Conservation (phyloP, 2,797 vertebrate genomes). For the Sebastiscus albofasciatus region DNA sequence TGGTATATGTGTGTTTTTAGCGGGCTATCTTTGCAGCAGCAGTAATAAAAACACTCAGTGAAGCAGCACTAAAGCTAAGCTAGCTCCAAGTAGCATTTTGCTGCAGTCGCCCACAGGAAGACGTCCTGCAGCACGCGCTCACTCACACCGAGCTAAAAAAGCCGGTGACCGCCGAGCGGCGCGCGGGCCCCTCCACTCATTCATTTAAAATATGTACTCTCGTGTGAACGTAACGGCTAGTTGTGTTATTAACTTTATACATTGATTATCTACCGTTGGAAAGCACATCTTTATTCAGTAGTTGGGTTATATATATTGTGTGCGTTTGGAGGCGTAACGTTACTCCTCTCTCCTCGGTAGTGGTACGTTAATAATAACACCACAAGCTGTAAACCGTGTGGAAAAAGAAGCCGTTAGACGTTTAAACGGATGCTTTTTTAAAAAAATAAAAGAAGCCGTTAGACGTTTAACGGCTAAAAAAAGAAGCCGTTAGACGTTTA, state of each 20-base stretch:
- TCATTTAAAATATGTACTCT: conserved; percentile 48
- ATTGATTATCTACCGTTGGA: not conserved
- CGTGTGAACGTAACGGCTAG: not conserved
- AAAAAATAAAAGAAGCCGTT: too few species aligned
- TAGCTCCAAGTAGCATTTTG: conserved; percentile 55
- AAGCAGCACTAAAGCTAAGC: not conserved
- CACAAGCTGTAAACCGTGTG: not conserved
- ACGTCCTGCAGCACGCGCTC: conserved; percentile 72
- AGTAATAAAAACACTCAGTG: too few species aligned
- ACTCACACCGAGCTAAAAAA: conserved; percentile 33
- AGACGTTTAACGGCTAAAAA: too few species aligned
- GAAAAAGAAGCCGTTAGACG: too few species aligned
- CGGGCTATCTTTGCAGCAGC: accelerated
- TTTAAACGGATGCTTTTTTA: too few species aligned
- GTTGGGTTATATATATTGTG: not conserved
- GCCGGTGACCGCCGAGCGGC: conserved; percentile 52
- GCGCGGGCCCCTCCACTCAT: conserved; percentile 70
- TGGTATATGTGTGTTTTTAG: too few species aligned
- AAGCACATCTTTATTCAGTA: not conserved
- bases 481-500: too few species aligned
- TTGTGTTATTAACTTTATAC: not conserved
- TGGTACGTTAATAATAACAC: not conserved
- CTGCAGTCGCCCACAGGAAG: conserved; percentile 75
- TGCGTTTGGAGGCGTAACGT: not conserved
- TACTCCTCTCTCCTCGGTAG: not conserved